Evolutionary conservation across 2,888 invertebrate genomes (phyloP), one percentile per base, ranked within the genome.

Genomic region (Philonicus albiceps): DNA sequence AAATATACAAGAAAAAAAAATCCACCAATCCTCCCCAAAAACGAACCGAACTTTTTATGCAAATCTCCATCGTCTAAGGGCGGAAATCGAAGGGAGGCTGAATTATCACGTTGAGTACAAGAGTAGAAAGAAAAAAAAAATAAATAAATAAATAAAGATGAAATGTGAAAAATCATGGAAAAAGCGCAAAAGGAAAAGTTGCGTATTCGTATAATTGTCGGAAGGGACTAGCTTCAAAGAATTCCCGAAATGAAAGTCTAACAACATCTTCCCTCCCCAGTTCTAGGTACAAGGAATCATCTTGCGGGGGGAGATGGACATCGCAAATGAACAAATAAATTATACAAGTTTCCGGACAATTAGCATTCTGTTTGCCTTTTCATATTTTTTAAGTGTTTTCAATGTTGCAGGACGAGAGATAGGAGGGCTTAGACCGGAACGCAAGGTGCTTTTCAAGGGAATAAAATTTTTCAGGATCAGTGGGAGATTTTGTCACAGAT

Each of bases 321-420:
- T 80, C 80, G 49, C 80, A 80, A 80, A 80, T 80, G 80, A 80
- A 80, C 80, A 80, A 80, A 80, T 80, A 80, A 80, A 80, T 80
- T 80, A 80, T 80, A 80, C 80, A 80, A 80, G 80, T 80, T 80
- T 80, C 80, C 80, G 80, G 80, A 80, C 80, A 80, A 80, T 80
- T 80, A 80, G 80, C 80, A 80, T 80, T 80, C 80, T 80, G 80
- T 80, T 80, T 80, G 49, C 49, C 80, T 80, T 80, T 80, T 80
- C 80, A 80, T 80, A 43, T 80, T 80, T 53, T 27, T 53, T 80
- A 80, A 80, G 80, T 80, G 80, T 49, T 80, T 80, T 49, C 49
- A 13, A 53, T 31, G 80, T 30, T 76, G 64, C 22, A 19, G 40
- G 30, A 31, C 8, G 49, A 30, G 37, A 4, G 11, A 7, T 19